Base-by-base conservation (phyloP, 1,140 invertebrate species). In the Galleria mellonella region DNA sequence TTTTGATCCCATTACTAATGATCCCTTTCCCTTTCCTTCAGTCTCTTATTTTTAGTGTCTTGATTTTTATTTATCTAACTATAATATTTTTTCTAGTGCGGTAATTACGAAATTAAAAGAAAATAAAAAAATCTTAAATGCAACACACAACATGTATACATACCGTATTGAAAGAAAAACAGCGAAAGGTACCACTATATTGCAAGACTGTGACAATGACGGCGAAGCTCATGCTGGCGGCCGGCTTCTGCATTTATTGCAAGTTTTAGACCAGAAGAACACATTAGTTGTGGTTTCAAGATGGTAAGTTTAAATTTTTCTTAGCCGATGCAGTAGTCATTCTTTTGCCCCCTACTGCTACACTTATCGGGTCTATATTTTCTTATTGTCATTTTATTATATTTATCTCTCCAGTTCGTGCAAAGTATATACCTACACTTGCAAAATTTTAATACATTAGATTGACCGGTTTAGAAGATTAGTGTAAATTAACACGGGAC, bases 91-190 rank as follows among this genome's bases (percentile, higher is more conserved):
- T 52, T 87, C 71, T 56, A 92, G 92, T 43, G 63, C 88, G 6
- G 91, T 94, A 0, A 41, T 94, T 31, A 68, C 85, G 6, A 89
- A 89, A 59, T 67, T 96, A 11, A 88, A 89, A 43, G 83, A 92
- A 64, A 94, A 94, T 64, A 92, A 91, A 56, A 96, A 96, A 81
- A 92, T 96, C 52, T 87, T 90, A 0, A 88, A 91, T 62, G 94
- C 95, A 0, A 94, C 92, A 14, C 95, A 96, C 74, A 96, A 96
- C 67, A 95, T 96, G 56, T 89, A 90, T 51, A 94, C 94, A 1
- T 96, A 94, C 73, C 55, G 82, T 1, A 84, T 84, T 44, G 82
- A 81, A 39, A 43, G 43, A 4, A 63, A 68, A 28, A 68, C 70
- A 0, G 45, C 53, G 0, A 73, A 70, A 40, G 75, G 73, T 0